Conservation (phyloP, 1,140 invertebrate species). For the Thaumatotibia leucotreta region DNA sequence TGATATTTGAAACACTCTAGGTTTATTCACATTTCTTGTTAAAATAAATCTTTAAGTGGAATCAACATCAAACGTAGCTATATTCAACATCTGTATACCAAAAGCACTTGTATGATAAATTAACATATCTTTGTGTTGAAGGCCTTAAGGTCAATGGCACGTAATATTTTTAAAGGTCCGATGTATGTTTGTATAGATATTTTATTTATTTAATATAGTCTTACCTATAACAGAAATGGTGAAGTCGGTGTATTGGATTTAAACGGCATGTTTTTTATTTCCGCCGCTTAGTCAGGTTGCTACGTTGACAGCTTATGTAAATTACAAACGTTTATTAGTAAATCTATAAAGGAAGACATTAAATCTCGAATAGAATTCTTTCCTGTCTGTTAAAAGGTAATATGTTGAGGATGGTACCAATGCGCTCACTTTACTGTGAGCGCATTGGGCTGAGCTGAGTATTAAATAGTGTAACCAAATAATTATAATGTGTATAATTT, state of each 20-base stretch:
- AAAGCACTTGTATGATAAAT: too few species aligned
- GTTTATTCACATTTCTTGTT: too few species aligned
- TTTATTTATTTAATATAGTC: too few species aligned
- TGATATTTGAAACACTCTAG: too few species aligned
- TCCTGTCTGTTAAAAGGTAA: constrained; percentile 30
- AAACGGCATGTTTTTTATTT: constrained; percentile 23
- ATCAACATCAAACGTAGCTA: too few species aligned
- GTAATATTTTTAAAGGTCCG: too few species aligned
- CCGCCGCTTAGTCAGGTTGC: constrained; percentile 30
- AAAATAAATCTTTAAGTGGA: too few species aligned
- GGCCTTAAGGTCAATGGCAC: too few species aligned
- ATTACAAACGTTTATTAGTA: constrained; percentile 2
- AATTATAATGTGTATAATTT: constrained; percentile 30
- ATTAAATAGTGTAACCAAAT: constrained; percentile 37
- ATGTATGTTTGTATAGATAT: too few species aligned
- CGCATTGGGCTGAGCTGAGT: not conserved
- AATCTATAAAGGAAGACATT: constrained; percentile 15
- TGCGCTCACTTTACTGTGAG: not conserved
- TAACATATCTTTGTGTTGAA: too few species aligned
- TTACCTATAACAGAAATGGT: not conserved
- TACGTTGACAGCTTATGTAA: constrained; percentile 23
- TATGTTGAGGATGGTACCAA: not conserved
- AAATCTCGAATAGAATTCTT: constrained; percentile 31
- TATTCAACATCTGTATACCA: too few species aligned
- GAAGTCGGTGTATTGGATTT: constrained; percentile 16